Conservation (phyloP, 1,140 invertebrate genomes). For the Ectropis grisescens region DNA sequence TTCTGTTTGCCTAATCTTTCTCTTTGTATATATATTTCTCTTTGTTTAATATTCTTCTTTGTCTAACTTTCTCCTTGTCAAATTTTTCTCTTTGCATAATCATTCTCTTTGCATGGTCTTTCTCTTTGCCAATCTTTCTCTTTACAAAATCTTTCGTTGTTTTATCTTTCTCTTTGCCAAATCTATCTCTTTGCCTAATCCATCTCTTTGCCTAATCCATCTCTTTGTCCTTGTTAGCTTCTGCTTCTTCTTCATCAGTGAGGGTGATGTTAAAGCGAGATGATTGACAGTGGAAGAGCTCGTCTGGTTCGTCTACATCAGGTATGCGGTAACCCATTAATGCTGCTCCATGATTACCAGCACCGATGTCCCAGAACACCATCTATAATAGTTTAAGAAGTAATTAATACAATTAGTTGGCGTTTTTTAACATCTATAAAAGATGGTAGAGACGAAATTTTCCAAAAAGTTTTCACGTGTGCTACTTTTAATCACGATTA, state of each 20-base stretch:
- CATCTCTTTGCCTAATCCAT: too few species aligned
- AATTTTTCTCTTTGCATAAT: too few species aligned
- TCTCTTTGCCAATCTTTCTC: too few species aligned
- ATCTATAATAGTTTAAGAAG: constrained; percentile 28
- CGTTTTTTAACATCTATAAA: not conserved
- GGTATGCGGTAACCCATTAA: constrained; percentile 69
- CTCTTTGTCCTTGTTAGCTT: not conserved
- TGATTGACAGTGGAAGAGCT: constrained; percentile 22
- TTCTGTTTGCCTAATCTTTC: too few species aligned
- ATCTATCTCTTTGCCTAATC: too few species aligned
- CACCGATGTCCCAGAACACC: constrained; percentile 71
- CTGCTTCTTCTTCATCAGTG: constrained; percentile 16
- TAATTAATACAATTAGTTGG: not conserved
- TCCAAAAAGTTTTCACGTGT: too few species aligned
- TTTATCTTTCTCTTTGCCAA: too few species aligned
- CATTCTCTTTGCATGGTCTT: too few species aligned
- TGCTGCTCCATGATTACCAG: constrained; percentile 73
- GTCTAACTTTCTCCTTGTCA: too few species aligned
- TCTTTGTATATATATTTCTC: too few species aligned
- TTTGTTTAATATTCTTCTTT: too few species aligned
- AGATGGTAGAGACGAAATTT: not conserved
- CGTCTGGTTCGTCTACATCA: constrained; percentile 29
- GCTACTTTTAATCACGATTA: not conserved
- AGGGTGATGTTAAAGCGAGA: constrained; percentile 38
- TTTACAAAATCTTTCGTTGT: too few species aligned